Conservation (phyloP, 2,888 invertebrate species). For the Drosophila cognata region DNA sequence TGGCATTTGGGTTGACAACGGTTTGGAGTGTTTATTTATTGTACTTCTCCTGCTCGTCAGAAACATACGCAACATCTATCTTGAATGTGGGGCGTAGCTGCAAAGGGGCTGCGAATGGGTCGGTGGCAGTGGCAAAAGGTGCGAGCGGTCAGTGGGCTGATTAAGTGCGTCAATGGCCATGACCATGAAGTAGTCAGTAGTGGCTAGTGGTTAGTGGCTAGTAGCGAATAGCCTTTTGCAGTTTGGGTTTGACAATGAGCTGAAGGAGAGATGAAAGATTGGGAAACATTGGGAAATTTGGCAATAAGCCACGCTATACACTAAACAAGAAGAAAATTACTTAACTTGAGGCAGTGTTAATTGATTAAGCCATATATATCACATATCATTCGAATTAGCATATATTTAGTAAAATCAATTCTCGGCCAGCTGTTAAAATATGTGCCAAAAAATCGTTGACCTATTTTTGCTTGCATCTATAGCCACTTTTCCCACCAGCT, state of each 20-base stretch:
- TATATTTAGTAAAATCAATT: constrained; percentile 36
- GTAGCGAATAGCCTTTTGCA: not conserved
- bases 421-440: constrained; percentile 6
- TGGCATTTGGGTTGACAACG: constrained; percentile 46
- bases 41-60: constrained; percentile 32
- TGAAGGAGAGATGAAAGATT: not conserved
- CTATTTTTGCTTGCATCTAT: constrained; percentile 20
- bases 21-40: constrained; percentile 2
- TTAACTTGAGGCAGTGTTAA: constrained; percentile 40
- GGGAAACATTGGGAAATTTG: not conserved
- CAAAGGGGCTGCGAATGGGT: not conserved
- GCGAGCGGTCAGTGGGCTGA: not conserved
- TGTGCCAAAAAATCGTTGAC: constrained; percentile 38
- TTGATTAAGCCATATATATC: constrained; percentile 33
- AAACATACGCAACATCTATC: constrained; percentile 2
- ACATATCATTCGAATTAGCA: not conserved
- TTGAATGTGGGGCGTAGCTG: not conserved
- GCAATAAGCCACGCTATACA: not conserved
- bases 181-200: constrained; percentile 37
- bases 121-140: not conserved
- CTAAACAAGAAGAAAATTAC: not conserved
- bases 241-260: not conserved
- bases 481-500: not conserved
- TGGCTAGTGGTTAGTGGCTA: not conserved
- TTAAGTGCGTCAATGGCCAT: constrained; percentile 33